Base-by-base conservation (phyloP, 2,888 invertebrate species). In the Acanthosepion pharaonis region DNA sequence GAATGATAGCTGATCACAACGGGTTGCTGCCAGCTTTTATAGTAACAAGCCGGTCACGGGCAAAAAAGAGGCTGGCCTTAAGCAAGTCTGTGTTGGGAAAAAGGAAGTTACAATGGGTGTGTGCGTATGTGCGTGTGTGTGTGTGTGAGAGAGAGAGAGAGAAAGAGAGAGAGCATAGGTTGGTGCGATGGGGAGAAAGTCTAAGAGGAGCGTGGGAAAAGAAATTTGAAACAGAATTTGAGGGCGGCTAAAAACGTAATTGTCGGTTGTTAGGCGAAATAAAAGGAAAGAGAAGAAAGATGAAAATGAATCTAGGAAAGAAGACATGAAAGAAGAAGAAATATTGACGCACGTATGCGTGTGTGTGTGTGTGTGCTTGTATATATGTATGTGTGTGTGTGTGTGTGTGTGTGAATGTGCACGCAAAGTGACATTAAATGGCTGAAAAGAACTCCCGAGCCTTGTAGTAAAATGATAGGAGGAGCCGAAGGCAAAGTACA, bases 91-190 rank as follows among this genome's bases (percentile, higher is more conserved):
- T 11, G n/a, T 78, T 2, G 78, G n/a, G 3, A 42, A 42, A 42
- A 42, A 78, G n/a, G 18, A 11, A 11, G n/a, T 33, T n/a, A 78
- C n/a, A 33, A 15, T 5, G 78, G 15, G 33, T 4, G 11, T 18
- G 78, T 18, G 28, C 3, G 78, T 6, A 5, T 28, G 25, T 42
- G 49, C 48, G 64, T 78, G 49, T 78, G 78, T 78, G 23, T 8
- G 78, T 64, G 20, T 9, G 94, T 28, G 49, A 93, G 93, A 94
- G 55, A 94, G 94, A 93, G 91, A 78, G n/a, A 78, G 78, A 78
- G n/a, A 78, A 28, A n/a, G 78, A 78, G 78, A 78, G 78, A 78
- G n/a, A 78, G 78, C 9, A 33, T n/a, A 33, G 33, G 59, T 59
- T 59, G 59, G 59, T 23, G 59, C 59, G 23, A 59, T 6, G 6